phyloP scores from a whole-genome alignment of 2,888 invertebrate genomes.

The Globia sparganii region DNA sequence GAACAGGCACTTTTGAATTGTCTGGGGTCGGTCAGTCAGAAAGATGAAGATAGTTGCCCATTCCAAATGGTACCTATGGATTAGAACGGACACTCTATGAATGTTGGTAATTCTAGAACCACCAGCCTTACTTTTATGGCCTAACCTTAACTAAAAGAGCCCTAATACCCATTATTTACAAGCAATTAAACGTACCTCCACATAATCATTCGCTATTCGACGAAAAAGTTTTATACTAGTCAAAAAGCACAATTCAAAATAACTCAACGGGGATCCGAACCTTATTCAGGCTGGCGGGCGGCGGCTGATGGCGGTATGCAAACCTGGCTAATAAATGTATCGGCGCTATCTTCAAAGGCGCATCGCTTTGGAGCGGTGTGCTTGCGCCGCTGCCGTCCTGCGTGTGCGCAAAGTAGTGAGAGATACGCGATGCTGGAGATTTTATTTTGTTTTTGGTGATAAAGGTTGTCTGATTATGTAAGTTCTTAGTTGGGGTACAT shows the following conservation, averaged over 20 bases:
- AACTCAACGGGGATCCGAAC: constrained; percentile 64
- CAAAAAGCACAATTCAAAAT: constrained; percentile 64
- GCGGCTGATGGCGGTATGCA: constrained; percentile 77
- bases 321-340: constrained; percentile 87
- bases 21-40: not conserved
- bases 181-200: constrained; percentile 51
- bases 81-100: not conserved
- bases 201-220: constrained; percentile 31
- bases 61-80: not conserved
- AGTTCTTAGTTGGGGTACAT: no score
- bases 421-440: constrained; percentile 65
- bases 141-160: not conserved
- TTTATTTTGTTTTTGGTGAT: not conserved
- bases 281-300: constrained; percentile 64
- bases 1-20: not conserved
- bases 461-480: not conserved
- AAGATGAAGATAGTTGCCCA: not conserved
- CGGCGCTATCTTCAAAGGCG: constrained; percentile 89
- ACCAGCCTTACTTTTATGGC: no score
- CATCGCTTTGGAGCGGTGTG: constrained; percentile 82
- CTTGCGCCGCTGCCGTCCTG: constrained; percentile 79
- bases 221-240: constrained; percentile 55
- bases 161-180: not conserved
- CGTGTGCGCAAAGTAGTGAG: constrained; percentile 66
- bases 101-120: not conserved